phyloP scores from a whole-genome alignment of 2,797 vertebrate genomes.

The Parauchenoglanis punctatus region DNA sequence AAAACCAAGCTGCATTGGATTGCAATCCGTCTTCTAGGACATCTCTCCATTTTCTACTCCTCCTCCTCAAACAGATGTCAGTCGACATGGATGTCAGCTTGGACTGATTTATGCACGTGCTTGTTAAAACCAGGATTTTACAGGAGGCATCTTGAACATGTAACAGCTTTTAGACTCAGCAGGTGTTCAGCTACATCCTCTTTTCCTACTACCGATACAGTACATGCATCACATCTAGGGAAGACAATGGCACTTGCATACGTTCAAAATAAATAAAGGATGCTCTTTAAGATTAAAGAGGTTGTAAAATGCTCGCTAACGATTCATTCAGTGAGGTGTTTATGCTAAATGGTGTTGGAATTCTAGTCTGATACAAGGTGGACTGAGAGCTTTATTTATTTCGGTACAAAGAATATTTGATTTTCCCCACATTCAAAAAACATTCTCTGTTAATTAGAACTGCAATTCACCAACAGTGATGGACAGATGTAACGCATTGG shows the following conservation, averaged over 20 bases:
- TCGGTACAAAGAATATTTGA: background rate
- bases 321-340: background rate
- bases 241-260: background rate
- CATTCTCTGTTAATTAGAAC: background rate
- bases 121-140: constrained; percentile 27
- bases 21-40: constrained; percentile 34
- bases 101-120: constrained; percentile 30
- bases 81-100: background rate
- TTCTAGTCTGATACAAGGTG: background rate
- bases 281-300: background rate
- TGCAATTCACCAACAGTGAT: background rate
- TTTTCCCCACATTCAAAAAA: background rate
- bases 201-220: background rate
- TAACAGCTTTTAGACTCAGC: constrained; percentile 28
- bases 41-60: constrained; percentile 5
- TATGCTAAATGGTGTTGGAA: background rate
- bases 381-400: background rate
- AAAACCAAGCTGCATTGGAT: constrained; percentile 15
- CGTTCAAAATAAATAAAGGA: background rate
- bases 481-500: constrained; percentile 1
- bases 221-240: too few species aligned
- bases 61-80: constrained; percentile 9
- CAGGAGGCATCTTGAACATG: background rate
- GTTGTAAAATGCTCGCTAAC: constrained; percentile 17
- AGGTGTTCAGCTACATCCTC: constrained; percentile 19